Conservation (phyloP, 2,113 vertebrate genomes). For the Ailuropoda melanoleuca region DNA sequence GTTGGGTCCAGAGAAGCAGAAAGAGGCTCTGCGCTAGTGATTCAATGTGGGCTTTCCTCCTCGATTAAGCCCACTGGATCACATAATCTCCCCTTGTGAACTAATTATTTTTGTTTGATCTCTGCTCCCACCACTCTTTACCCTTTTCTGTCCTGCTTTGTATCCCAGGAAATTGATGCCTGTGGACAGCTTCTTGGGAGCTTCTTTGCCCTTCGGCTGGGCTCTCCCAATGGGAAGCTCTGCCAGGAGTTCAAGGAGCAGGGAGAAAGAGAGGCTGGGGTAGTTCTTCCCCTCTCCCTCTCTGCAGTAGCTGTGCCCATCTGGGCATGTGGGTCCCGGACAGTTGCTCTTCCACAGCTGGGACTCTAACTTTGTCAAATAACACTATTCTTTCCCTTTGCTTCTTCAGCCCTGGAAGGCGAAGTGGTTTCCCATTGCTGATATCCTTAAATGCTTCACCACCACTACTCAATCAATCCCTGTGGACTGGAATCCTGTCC, state of each 20-base stretch:
- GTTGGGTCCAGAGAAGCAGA: background rate
- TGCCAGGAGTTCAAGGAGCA: background rate
- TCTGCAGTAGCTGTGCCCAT: background rate
- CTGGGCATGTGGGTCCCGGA: too few relatives aligned
- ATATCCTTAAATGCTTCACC: background rate
- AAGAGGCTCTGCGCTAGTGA: background rate
- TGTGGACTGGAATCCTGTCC: background rate
- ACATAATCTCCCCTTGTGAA: constrained; percentile 26
- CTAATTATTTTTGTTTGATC: background rate
- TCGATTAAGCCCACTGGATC: constrained; percentile 47
- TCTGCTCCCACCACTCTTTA: background rate
- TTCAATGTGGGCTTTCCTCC: background rate
- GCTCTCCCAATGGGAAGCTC: background rate
- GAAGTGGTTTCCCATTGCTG: background rate
- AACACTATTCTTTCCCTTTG: background rate
- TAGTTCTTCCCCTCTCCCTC: too few relatives aligned
- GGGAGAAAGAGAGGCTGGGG: background rate
- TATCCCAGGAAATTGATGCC: accelerated
- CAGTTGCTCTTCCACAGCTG: background rate
- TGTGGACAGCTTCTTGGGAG: accelerated
- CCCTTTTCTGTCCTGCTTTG: background rate
- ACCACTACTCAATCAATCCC: background rate
- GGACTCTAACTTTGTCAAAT: background rate
- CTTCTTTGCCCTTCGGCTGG: background rate
- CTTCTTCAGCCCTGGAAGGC: background rate